phyloP scores from a whole-genome alignment of 2,888 invertebrate genomes.

The Caenorhabditis plicata region DNA sequence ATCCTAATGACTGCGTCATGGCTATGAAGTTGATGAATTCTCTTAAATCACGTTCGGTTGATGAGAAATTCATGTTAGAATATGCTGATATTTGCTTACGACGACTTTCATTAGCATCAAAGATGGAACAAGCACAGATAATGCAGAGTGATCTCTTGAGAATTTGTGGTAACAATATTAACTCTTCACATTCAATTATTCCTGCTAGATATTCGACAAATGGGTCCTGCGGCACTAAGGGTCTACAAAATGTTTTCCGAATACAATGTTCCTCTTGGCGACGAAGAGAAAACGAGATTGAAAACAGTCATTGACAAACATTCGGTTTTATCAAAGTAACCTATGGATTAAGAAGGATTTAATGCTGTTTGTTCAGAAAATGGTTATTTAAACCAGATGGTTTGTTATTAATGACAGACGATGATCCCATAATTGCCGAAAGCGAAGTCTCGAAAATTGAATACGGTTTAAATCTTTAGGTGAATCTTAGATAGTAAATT shows the following conservation, averaged over 20 bases:
- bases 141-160: conserved; percentile 40
- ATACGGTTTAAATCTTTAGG: neutral
- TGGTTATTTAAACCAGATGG: conserved; percentile 39
- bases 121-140: conserved; percentile 16
- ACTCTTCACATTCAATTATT: too few species aligned
- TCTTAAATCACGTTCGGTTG: conserved; percentile 29
- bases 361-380: conserved; percentile 14
- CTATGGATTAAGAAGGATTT: neutral
- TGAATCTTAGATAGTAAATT: neutral
- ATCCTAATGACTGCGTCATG: conserved; percentile 33
- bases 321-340: conserved; percentile 25
- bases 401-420: conserved; percentile 21
- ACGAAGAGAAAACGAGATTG: conserved; percentile 28
- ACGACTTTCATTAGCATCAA: conserved; percentile 14
- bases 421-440: conserved; percentile 24
- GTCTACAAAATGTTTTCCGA: conserved; percentile 38
- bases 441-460: conserved; percentile 28
- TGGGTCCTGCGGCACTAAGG: conserved; percentile 37
- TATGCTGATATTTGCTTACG: conserved; percentile 37
- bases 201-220: conserved; percentile 27
- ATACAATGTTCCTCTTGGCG: conserved; percentile 21
- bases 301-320: conserved; percentile 35
- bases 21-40: conserved; percentile 47
- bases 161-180: conserved; percentile 21
- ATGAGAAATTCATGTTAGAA: conserved; percentile 39